Conservation (phyloP, 2,888 invertebrate species). For the Mimachlamys varia region DNA sequence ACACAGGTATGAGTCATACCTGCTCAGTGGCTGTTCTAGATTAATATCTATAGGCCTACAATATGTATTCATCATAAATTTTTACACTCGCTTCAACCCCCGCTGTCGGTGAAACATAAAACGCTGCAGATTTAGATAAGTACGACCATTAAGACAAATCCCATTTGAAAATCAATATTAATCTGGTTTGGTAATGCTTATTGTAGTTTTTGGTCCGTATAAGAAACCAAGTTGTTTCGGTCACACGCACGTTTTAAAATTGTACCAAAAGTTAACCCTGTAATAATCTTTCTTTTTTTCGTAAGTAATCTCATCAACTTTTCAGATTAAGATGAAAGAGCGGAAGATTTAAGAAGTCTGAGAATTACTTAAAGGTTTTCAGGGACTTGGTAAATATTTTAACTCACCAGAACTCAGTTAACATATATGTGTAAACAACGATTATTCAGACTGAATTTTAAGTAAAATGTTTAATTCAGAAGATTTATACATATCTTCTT, state of each 20-base stretch:
- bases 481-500: not conserved
- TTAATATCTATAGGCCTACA: not conserved
- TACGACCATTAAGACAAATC: not conserved
- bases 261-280: conserved; percentile 19
- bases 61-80: not conserved
- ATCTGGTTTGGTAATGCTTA: not conserved
- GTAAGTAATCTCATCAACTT: conserved; percentile 16
- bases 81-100: not conserved
- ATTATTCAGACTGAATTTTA: not conserved
- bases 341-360: not conserved
- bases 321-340: not conserved
- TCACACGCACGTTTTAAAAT: not conserved
- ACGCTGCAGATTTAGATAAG: not conserved
- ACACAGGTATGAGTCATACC: conserved; percentile 29
- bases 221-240: not conserved
- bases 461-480: not conserved
- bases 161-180: conserved; percentile 12
- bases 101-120: conserved; percentile 11
- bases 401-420: not conserved
- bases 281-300: not conserved
- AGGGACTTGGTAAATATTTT: not conserved
- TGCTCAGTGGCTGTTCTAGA: not conserved
- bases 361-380: conserved; percentile 3
- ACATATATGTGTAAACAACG: not conserved
- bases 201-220: not conserved